phyloP scores from a whole-genome alignment of 2,113 vertebrate genomes.

The Apteryx mantelli region DNA sequence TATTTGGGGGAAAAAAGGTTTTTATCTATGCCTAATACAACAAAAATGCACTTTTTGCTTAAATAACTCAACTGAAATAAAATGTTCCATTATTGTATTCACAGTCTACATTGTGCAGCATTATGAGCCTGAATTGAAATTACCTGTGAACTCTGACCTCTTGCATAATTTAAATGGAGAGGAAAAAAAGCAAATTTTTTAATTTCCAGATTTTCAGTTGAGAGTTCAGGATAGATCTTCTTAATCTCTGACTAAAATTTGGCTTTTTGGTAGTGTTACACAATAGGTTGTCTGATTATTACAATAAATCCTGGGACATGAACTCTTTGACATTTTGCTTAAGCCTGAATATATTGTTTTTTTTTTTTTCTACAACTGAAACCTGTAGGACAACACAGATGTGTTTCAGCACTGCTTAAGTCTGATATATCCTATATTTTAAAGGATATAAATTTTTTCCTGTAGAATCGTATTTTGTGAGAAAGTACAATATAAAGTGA shows the following conservation, averaged over 20 bases:
- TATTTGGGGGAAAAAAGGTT: background rate
- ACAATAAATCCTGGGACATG: background rate
- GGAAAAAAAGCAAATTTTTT: background rate
- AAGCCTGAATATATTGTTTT: background rate
- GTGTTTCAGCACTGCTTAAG: background rate
- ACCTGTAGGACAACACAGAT: background rate
- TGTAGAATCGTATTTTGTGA: background rate
- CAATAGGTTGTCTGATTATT: background rate
- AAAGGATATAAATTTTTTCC: background rate
- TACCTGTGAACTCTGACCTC: background rate
- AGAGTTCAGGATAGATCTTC: background rate
- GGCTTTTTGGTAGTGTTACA: background rate
- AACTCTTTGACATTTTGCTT: background rate
- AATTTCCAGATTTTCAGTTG: background rate
- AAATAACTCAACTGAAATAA: background rate
- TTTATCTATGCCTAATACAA: background rate
- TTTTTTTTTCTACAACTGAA: background rate
- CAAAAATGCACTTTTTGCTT: accelerated
- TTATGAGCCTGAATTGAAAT: background rate
- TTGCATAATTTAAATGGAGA: background rate
- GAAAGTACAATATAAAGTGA: background rate
- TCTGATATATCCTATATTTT: background rate
- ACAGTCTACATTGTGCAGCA: background rate
- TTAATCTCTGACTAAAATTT: background rate
- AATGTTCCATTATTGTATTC: background rate